Evolutionary conservation across 2,113 vertebrate genomes (phyloP).

Genomic region (Oenanthe oenanthe): DNA sequence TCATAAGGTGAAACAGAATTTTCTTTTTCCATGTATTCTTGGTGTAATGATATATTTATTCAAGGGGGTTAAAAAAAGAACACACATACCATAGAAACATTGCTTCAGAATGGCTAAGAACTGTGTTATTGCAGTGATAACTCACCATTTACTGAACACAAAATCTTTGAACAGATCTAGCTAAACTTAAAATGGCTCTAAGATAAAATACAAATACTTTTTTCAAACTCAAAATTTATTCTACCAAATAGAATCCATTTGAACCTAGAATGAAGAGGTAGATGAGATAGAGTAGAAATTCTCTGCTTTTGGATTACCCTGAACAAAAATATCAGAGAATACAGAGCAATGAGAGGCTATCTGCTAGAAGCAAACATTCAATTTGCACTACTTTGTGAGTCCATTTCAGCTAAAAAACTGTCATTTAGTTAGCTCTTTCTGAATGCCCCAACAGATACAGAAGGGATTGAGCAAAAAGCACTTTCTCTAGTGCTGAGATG

Average conservation of each 20-base stretch:
- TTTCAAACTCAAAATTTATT: background rate
- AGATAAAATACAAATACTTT: background rate
- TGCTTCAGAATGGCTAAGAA: background rate
- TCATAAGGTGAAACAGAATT: background rate
- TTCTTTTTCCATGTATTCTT: background rate
- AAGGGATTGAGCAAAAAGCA: background rate
- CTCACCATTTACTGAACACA: background rate
- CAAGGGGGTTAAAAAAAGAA: background rate
- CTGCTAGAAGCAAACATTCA: conserved; percentile 41
- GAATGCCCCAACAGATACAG: conserved; percentile 25
- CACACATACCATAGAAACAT: background rate
- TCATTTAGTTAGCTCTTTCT: background rate
- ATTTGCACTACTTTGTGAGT: conserved; percentile 25
- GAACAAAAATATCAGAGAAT: background rate
- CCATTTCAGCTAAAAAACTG: conserved; percentile 26
- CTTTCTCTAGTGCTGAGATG: background rate
- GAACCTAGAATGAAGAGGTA: background rate
- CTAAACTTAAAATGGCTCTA: background rate
- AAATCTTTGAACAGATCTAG: background rate
- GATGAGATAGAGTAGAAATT: background rate
- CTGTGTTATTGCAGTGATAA: background rate
- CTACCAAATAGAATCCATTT: background rate
- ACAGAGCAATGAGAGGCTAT: background rate
- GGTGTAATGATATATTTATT: background rate
- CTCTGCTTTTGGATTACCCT: background rate